phyloP scores from a whole-genome alignment of 2,888 invertebrate genomes.

The Antheraea assamensis region DNA sequence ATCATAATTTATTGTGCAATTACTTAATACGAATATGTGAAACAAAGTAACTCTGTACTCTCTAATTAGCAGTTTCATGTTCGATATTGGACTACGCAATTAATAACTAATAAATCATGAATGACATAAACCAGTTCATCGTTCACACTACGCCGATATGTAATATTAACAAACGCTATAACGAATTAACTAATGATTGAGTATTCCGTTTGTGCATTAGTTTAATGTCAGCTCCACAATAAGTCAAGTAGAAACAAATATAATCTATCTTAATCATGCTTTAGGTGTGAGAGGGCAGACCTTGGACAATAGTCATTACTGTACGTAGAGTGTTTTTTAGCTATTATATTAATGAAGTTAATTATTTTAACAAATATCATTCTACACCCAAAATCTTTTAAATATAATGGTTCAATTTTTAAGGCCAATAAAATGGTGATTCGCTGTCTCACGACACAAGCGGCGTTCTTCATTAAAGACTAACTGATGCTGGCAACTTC shows the following conservation, averaged over 20 bases:
- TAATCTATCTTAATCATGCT: background rate
- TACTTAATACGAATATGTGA: background rate
- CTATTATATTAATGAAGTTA: background rate
- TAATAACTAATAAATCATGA: conserved; percentile 2
- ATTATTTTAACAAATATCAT: too few relatives aligned
- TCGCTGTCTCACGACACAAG: background rate
- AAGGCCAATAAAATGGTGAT: background rate
- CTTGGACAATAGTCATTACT: background rate
- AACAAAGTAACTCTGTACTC: background rate
- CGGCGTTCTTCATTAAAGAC: too few relatives aligned
- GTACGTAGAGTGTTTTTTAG: background rate
- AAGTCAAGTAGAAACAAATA: conserved; percentile 5
- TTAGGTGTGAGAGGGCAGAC: background rate
- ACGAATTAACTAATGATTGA: background rate
- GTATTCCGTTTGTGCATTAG: conserved; percentile 1
- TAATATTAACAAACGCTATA: background rate
- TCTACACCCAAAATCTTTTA: too few relatives aligned
- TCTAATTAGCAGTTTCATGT: background rate
- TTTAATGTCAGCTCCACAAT: background rate
- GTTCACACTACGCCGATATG: background rate
- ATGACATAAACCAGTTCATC: conserved; percentile 7
- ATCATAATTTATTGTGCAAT: background rate
- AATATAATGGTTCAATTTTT: background rate
- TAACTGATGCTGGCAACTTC: too few relatives aligned
- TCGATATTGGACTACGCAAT: background rate